phyloP scores from a whole-genome alignment of 2,888 invertebrate genomes.

The Entomobrya multifasciata region DNA sequence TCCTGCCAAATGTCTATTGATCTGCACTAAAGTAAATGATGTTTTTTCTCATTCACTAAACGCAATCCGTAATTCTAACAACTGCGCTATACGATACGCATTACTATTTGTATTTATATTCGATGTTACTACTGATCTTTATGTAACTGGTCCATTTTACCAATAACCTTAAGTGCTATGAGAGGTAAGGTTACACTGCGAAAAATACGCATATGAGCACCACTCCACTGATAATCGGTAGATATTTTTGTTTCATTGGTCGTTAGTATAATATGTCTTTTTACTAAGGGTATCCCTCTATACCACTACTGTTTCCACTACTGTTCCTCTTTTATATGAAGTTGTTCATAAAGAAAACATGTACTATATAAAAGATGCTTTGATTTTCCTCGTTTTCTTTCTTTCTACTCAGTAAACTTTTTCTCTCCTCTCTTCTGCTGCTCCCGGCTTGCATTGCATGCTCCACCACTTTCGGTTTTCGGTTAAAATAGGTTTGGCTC shows the following conservation, averaged over 20 bases:
- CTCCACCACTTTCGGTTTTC: slow-evolving; percentile 57
- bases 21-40: slow-evolving; percentile 50
- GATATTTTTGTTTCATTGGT: slow-evolving; percentile 57
- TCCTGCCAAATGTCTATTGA: slow-evolving; percentile 20
- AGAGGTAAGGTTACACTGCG: too few relatives aligned
- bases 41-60: slow-evolving; percentile 21
- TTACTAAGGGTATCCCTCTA: too few relatives aligned
- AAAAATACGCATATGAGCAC: slow-evolving; percentile 3
- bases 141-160: slow-evolving; percentile 18
- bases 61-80: slow-evolving; percentile 31
- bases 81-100: neutral
- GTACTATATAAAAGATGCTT: slow-evolving; percentile 47
- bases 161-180: too few relatives aligned
- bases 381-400: slow-evolving; percentile 55
- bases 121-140: too few relatives aligned
- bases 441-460: slow-evolving; percentile 40
- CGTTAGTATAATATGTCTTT: too few relatives aligned
- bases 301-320: too few relatives aligned
- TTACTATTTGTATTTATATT: too few relatives aligned
- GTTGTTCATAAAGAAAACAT: slow-evolving; percentile 40
- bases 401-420: neutral
- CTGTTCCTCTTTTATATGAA: too few relatives aligned
- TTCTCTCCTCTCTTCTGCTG: slow-evolving; percentile 8
- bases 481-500: slow-evolving; percentile 40
- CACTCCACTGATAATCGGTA: slow-evolving; percentile 39